phyloP scores from a whole-genome alignment of 2,888 invertebrate species.

The Ochropleura plecta region DNA sequence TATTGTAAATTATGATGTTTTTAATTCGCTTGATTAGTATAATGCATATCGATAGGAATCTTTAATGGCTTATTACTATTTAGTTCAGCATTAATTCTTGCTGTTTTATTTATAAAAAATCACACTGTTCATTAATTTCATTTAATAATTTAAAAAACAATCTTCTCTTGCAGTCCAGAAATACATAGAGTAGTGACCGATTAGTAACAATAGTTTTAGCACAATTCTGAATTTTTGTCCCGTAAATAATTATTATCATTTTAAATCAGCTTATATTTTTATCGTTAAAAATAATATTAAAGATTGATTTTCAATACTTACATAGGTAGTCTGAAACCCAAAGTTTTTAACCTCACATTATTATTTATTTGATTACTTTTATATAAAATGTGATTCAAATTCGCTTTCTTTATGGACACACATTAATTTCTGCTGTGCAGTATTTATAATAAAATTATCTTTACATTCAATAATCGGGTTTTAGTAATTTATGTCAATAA shows the following conservation, averaged over 20 bases:
- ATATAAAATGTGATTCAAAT: neutral
- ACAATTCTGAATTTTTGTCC: neutral
- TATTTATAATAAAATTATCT: constrained; percentile 42
- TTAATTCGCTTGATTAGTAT: constrained; percentile 59
- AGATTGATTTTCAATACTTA: neutral
- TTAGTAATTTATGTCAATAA: constrained; percentile 28
- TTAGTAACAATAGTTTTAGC: constrained; percentile 5
- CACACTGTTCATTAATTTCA: neutral
- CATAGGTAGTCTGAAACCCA: neutral
- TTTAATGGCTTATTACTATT: constrained; percentile 46
- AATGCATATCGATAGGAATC: constrained; percentile 52
- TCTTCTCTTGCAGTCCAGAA: constrained; percentile 3
- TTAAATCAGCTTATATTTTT: neutral
- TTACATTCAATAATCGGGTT: constrained; percentile 37
- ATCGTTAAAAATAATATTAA: neutral
- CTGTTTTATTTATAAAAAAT: constrained; percentile 12
- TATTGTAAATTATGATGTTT: constrained; percentile 57
- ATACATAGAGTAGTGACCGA: neutral
- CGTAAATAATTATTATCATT: neutral
- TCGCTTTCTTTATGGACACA: neutral
- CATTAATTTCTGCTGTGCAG: neutral
- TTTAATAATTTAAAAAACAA: neutral
- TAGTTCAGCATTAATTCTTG: constrained; percentile 23
- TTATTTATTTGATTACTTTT: neutral
- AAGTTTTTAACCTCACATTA: neutral